Evolutionary conservation across 2,888 invertebrate genomes (phyloP).

Genomic region (Limnephilus auricula): DNA sequence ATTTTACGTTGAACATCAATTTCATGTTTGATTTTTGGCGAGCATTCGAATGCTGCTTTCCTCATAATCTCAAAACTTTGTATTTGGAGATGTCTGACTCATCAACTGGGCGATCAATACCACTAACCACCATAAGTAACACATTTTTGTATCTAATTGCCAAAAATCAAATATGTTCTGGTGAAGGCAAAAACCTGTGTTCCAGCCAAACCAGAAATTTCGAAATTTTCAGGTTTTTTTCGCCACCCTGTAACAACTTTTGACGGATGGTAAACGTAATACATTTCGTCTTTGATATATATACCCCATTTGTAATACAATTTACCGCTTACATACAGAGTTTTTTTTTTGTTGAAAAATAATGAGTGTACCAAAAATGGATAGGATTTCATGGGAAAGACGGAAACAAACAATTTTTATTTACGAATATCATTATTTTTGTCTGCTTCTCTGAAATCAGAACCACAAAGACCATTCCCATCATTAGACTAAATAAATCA

Average conservation of each 20-base stretch:
- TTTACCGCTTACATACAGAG: conserved; percentile 1
- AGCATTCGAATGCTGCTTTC: too few species aligned
- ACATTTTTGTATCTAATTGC: too few species aligned
- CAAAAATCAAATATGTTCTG: too few species aligned
- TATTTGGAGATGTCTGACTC: too few species aligned
- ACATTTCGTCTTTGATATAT: conserved; percentile 39
- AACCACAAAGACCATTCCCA: neutral
- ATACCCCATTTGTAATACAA: conserved; percentile 31
- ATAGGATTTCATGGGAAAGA: neutral
- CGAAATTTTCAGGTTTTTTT: neutral
- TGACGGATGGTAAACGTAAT: conserved; percentile 37
- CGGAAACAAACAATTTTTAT: neutral
- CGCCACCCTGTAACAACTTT: neutral
- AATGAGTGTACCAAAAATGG: neutral
- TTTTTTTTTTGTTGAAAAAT: conserved; percentile 19
- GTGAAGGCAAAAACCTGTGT: neutral
- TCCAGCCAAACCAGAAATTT: neutral
- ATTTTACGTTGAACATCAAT: too few species aligned
- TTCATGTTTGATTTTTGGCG: too few species aligned
- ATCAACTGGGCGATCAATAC: too few species aligned
- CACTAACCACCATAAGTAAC: too few species aligned
- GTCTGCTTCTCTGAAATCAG: neutral
- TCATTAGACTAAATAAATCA: neutral
- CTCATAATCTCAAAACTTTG: too few species aligned
- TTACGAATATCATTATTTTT: neutral